Evolutionary conservation across 2,113 vertebrate species (phyloP).

Genomic region (Phoxinus phoxinus): DNA sequence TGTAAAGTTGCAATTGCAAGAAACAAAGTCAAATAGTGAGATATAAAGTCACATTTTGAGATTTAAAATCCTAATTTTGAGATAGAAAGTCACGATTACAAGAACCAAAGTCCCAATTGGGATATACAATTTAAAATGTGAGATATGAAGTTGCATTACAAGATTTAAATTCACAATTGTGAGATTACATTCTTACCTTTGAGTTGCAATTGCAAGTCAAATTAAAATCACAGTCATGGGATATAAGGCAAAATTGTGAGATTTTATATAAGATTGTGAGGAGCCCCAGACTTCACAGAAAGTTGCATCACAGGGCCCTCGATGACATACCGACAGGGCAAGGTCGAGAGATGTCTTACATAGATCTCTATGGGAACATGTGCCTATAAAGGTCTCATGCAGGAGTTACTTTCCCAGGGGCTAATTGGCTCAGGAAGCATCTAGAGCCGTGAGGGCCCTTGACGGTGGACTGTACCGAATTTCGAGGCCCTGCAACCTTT

Average conservation of each 20-base stretch:
- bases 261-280: background rate
- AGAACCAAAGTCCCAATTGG: background rate
- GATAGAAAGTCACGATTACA: background rate
- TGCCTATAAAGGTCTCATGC: no score
- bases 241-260: background rate
- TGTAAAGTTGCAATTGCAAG: background rate
- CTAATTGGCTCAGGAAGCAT: no score
- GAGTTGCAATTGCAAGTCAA: background rate
- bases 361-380: no score
- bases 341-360: no score
- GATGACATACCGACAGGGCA: no score
- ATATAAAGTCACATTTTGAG: background rate
- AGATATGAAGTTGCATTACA: no score
- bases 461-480: no score
- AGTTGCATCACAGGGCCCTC: no score
- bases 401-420: no score
- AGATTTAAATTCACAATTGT: background rate
- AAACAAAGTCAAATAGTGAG: background rate
- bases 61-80: background rate
- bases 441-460: no score
- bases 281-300: background rate
- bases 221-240: background rate
- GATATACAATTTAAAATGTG: background rate
- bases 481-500: no score
- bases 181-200: background rate